A percentile compares a stretch with the other conserved stretches of the same genome.
Conservation (phyloP, 2,888 invertebrate genomes). For the Zele albiditarsus region DNA sequence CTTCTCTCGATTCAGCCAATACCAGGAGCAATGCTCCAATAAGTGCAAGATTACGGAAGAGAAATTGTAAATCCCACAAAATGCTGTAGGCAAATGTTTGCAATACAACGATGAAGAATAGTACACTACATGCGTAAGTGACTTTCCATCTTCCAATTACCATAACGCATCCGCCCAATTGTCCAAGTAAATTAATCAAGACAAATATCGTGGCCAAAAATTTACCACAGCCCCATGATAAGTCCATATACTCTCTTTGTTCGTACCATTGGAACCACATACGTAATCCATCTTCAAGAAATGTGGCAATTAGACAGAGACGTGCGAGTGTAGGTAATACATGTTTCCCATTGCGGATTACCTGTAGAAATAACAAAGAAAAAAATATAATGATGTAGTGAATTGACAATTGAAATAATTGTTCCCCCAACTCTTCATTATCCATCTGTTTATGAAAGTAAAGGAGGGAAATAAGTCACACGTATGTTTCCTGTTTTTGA, state of each 20-base stretch:
- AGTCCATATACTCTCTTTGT: constrained; percentile 97
- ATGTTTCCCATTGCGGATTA: constrained; percentile 92
- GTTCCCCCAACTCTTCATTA: not conserved
- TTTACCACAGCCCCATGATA: constrained; percentile 97
- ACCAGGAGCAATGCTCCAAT: constrained; percentile 97
- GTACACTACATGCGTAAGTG: constrained; percentile 90
- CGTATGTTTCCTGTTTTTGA: not conserved
- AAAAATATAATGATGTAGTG: constrained; percentile 21
- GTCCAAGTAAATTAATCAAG: constrained; percentile 94
- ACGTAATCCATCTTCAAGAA: constrained; percentile 98
- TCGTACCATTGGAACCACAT: constrained; percentile 99
- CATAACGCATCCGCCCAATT: constrained; percentile 97
- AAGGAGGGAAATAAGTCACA: not conserved
- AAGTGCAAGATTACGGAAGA: constrained; percentile 95
- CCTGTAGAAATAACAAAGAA: constrained; percentile 75
- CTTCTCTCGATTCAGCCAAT: constrained; percentile 95
- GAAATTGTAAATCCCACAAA: constrained; percentile 97
- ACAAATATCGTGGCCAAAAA: constrained; percentile 96
- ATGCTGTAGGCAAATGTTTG: constrained; percentile 98
- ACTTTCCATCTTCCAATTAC: constrained; percentile 94
- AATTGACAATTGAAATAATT: not conserved
- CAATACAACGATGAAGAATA: constrained; percentile 96
- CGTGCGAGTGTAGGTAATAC: constrained; percentile 96
- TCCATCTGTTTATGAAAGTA: not conserved
- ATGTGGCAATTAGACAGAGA: constrained; percentile 97